These are phyloP conservation scores for Murina feae DNA, from an alignment of 2,113 vertebrate species.

Conservation along the genomic window DNA sequence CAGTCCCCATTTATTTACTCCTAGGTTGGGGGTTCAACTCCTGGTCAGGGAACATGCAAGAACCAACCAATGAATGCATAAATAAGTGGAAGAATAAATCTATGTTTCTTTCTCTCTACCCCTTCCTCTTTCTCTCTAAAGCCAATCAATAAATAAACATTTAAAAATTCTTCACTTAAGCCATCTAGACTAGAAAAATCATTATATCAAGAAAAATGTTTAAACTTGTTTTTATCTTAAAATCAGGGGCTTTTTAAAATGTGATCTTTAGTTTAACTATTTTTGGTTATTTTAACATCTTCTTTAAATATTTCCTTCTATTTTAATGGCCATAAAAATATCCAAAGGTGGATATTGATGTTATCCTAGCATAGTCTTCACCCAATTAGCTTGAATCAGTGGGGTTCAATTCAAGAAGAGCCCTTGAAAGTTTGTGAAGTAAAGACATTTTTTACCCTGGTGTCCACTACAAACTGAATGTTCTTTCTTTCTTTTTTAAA, in stretches of 20 bases:
- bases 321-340: no score
- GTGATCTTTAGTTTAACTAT: background rate
- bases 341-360: no score
- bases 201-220: background rate
- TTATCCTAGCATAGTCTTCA: no score
- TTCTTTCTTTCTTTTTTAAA: background rate
- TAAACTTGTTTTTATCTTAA: background rate
- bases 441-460: no score
- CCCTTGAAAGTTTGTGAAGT: no score
- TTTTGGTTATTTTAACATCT: background rate
- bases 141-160: background rate
- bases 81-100: background rate
- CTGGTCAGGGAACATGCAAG: background rate
- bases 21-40: background rate
- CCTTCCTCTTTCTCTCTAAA: background rate
- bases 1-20: background rate
- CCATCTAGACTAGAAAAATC: background rate
- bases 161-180: conserved; percentile 11
- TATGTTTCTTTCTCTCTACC: background rate
- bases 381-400: no score
- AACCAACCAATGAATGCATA: background rate
- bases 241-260: background rate
- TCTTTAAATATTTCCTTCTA: background rate
- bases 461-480: background rate
- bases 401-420: no score